Base-by-base conservation (phyloP, 2,888 invertebrate species). In the Tricholauxania praeusta region DNA sequence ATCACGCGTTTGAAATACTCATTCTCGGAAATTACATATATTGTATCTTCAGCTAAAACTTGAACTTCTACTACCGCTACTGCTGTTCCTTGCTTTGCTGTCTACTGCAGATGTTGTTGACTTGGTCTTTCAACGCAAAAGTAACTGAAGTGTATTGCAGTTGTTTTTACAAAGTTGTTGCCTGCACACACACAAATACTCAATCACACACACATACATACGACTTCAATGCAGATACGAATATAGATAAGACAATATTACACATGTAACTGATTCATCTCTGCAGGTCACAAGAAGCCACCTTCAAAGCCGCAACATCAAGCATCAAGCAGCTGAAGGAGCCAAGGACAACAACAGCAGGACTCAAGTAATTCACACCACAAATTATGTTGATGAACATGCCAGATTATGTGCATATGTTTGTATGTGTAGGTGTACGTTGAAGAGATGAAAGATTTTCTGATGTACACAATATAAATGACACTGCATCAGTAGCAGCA, bases 81-180 rank as follows among this genome's bases (percentile, higher is more conserved):
- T 28, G 32, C 39, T 39, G 10, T 17, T 32, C 17, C n/a, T n/a
- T n/a, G 12, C 55, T 12, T 55, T 10, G 47, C 55, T 39, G 47
- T 48, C 47, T 19, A 19, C 8, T 48, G 32, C 17, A 67, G 47
- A 57, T 67, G 67, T 57, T 39, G 7, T 39, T 67, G 67, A 67
- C 57, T 47, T 57, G 55, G 67, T 57, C 67, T 67, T 67, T 67
- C 67, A 57, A 67, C 67, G 48, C 55, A 47, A 55, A 67, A 67
- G 57, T 67, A 67, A 67, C 55, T 55, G 53, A 57, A 55, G 67
- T 39, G 47, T 55, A 39, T 17, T 66, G 66, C 53, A 66, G 53
- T 39, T 67, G 55, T 17, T 55, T 67, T 19, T 57, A 57, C 47
- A 57, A 19, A 55, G 47, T 8, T n/a, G 48, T 63, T 19, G 48